Conservation (phyloP, 1,140 invertebrate species). For the Trachelipus rathkii region DNA sequence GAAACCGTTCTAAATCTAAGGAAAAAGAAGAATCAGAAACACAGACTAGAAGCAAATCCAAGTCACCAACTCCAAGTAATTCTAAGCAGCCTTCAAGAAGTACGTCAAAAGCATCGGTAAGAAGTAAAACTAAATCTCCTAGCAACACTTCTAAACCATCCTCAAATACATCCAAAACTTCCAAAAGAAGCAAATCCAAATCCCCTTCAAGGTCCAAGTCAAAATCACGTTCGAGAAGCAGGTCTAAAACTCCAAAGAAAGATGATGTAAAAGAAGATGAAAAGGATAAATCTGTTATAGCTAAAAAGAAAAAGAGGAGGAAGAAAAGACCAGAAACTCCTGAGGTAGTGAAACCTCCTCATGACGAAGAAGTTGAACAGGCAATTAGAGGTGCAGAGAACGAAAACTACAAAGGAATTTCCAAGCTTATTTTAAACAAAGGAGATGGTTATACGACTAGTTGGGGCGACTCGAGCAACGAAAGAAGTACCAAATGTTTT, state of each 20-base stretch:
- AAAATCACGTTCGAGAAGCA: background rate
- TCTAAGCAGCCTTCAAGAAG: slow-evolving; percentile 19
- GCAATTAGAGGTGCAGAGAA: slow-evolving; percentile 56
- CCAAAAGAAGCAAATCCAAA: background rate
- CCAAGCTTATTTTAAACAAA: slow-evolving; percentile 25
- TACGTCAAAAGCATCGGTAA: background rate
- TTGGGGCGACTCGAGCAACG: slow-evolving; percentile 68
- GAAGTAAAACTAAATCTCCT: background rate
- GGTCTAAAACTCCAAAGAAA: background rate
- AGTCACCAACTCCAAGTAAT: background rate
- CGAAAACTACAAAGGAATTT: slow-evolving; percentile 31
- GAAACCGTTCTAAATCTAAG: background rate
- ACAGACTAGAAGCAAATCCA: slow-evolving; percentile 2
- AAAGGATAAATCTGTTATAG: background rate
- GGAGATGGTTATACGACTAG: slow-evolving; percentile 67
- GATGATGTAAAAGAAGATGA: background rate
- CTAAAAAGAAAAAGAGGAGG: background rate
- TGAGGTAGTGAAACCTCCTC: too few relatives aligned
- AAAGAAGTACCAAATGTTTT: slow-evolving; percentile 81
- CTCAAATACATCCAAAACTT: background rate
- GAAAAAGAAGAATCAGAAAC: slow-evolving; percentile 6
- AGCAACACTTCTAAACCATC: background rate
- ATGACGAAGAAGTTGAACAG: slow-evolving; percentile 27
- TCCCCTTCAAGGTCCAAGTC: background rate
- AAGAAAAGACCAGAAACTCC: background rate